Evolutionary conservation across 2,797 vertebrate species (phyloP), one percentile per base, ranked within the genome.

Genomic region (Ibycter americanus): DNA sequence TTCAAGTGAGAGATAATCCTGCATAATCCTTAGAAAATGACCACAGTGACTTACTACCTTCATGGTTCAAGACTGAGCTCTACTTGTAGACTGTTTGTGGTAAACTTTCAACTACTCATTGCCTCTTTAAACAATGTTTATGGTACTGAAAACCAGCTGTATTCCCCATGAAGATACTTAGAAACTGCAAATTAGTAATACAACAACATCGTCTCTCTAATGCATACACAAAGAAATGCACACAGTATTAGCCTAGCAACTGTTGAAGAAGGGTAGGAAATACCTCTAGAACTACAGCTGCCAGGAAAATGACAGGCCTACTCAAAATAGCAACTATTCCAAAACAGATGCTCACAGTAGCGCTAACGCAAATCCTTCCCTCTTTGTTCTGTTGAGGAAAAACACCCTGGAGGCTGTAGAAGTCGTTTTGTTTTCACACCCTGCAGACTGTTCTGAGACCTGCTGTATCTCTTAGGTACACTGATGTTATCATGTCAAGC

Each of bases 401-500:
- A 93, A 76, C 65, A 83, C 93, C 93, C 90, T 38, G 51, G 93
- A 92, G 93, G 76, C 66, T n/a, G 32, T 11, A 76, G n/a, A 82
- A 76, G n/a, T 93, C 90, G 16, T 97, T 97, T 97, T 83, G 86
- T 59, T 97, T 98, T 97, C 13, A 12, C 91, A 94, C 82, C 82
- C 83, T 86, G 67, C 81, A 93, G 96, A 92, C 93, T 96, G 93
- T 87, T 97, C 81, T 82, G 93, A 95, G 94, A 92, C 72, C 74
- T 66, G 67, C 83, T 93, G 47, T 67, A 84, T 71, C 83, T 91
- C 92, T 91, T 52, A 95, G 91, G 88, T 51, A 88, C 86, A 67
- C 56, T 96, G 94, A 90, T 96, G 91, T 91, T 93, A 95, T 87
- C 92, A 90, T 56, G 90, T 92, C 96, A 97, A 95, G 96, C 95